Evolutionary conservation across 1,140 invertebrate genomes (phyloP), one percentile per base, ranked within the genome.

Genomic region (Drosophila ananassae): DNA sequence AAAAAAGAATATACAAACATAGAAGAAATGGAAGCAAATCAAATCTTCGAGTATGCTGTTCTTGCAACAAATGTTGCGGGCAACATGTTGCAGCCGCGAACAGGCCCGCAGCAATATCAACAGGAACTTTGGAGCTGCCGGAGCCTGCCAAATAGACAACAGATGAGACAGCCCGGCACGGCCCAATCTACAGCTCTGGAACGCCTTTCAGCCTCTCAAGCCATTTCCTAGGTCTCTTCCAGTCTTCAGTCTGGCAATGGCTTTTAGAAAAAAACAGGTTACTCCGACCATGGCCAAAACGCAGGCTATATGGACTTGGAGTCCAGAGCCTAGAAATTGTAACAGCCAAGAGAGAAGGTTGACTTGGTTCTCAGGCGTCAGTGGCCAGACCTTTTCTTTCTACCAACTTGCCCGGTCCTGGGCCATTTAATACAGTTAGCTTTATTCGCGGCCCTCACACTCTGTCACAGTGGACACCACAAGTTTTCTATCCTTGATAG

Each of bases 391-490:
- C 74, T 66, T 60, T 56, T 53, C 52, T 44, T 37, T 17, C 60
- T 24, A 44, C 69, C 50, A 34, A 51, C 24, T 25, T 37, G 53
- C 44, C 59, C 44, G 52, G 71, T 75, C 82, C 83, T 87, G 71
- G 66, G 73, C 81, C 83, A 89, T 89, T 89, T 89, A 89, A 89
- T 89, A 89, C 83, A 89, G 83, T 89, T 89, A 89, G 73, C 73
- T 80, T 82, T 81, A 62, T 61, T 53, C 57, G 52, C 44, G 30
- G 58, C 76, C 56, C 64, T 53, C 48, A 41, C 50, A 59, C 39
- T 53, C 59, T 39, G 28, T 34, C 13, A 67, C 59, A 67, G 63
- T 64, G 47, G 47, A n/a, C 6, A 30, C 12, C 17, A 22, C 2
- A 24, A 12, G 25, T 28, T 28, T 28, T 28, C 25, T 28, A 17